Percentiles rank a stretch among this genome's conserved stretches.
These are phyloP conservation scores for Phenganax subtilis DNA, from an alignment of 92 coral and sea anemone species.

Conservation along the genomic window DNA sequence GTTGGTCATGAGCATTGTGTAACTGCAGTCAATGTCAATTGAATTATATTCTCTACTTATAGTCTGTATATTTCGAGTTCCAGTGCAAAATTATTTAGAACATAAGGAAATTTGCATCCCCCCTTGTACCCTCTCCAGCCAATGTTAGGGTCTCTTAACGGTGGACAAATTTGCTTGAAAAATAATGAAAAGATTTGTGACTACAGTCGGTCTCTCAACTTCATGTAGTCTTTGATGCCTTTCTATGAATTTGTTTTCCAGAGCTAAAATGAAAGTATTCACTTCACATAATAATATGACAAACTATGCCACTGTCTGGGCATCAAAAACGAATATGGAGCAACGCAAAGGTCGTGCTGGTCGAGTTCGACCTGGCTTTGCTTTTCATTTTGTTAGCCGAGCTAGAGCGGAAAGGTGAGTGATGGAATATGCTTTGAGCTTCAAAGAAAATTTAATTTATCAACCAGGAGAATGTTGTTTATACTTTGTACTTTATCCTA, in stretches of 20 bases:
- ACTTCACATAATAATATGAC: slow-evolving; percentile 99
- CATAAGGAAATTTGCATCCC: no score
- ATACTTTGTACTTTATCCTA: not conserved
- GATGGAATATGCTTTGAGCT: not conserved
- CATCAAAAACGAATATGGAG: slow-evolving; percentile 96
- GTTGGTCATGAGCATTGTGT: no score
- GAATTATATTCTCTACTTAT: no score
- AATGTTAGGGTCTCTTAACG: no score
- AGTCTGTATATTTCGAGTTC: no score
- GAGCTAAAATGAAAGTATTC: slow-evolving; percentile 95
- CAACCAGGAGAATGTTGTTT: not conserved
- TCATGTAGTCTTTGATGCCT: not conserved
- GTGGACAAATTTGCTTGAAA: no score
- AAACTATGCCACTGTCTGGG: slow-evolving; percentile 99
- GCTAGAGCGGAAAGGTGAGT: slow-evolving; percentile 78
- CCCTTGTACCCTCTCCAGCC: no score
- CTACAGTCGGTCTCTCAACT: no score
- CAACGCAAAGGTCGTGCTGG: slow-evolving; percentile 98
- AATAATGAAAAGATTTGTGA: no score
- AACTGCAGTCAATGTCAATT: no score
- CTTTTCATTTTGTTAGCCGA: slow-evolving; percentile 93
- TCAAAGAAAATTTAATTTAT: not conserved
- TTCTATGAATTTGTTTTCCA: slow-evolving; percentile 19
- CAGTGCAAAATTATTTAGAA: no score
- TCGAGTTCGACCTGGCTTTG: slow-evolving; percentile 94